A percentile compares a stretch with the other conserved stretches of the same genome.
phyloP scores from a whole-genome alignment of 1,140 invertebrate species.

The Drosophila watanabei region DNA sequence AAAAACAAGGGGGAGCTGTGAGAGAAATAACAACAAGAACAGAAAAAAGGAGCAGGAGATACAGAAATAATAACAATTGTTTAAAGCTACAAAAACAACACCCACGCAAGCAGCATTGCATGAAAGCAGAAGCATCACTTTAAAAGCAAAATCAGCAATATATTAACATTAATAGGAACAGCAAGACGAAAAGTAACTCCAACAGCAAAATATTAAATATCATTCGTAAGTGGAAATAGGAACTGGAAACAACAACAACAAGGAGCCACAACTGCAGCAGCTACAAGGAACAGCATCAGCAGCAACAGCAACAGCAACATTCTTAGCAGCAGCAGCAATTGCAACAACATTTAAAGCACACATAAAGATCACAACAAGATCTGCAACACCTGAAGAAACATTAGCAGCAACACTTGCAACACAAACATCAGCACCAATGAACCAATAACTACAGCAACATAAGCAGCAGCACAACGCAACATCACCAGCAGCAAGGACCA shows the following conservation, averaged over 20 bases:
- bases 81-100: not conserved
- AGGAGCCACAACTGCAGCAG: no score
- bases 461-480: not conserved
- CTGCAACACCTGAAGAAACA: not conserved
- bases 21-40: not conserved
- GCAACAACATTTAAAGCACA: not conserved
- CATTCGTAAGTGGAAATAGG: not conserved
- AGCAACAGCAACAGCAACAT: not conserved
- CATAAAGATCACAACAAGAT: not conserved
- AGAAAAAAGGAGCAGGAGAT: not conserved
- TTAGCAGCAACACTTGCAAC: not conserved
- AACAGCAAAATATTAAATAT: not conserved
- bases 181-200: not conserved
- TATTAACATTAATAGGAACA: not conserved
- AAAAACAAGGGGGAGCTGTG: conserved; percentile 5
- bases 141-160: not conserved
- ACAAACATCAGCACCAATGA: not conserved
- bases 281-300: not conserved
- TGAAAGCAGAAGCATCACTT: not conserved
- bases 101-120: not conserved
- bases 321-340: not conserved
- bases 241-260: not conserved
- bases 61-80: conserved; percentile 7
- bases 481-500: not conserved
- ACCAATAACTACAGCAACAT: not conserved